Evolutionary conservation across 2,797 vertebrate species (phyloP).

Genomic region (Hozukius guyotensis): DNA sequence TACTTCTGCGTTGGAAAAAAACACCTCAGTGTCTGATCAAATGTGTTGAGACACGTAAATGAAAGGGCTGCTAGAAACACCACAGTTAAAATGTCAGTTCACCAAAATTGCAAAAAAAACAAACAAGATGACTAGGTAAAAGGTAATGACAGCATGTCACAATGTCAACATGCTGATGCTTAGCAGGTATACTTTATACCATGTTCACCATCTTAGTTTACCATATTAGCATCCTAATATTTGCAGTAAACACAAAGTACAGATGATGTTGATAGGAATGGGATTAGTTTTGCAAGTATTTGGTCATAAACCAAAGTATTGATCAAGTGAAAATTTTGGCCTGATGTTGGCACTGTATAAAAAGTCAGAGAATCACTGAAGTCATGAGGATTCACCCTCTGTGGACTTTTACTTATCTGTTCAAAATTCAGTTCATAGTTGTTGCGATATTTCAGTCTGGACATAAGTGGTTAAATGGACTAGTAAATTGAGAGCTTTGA

Average conservation of each 20-base stretch:
- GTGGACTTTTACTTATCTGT: no score
- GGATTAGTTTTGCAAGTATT: not conserved
- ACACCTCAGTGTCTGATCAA: not conserved
- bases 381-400: no score
- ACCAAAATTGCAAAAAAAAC: not conserved
- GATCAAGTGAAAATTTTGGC: not conserved
- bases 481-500: not conserved
- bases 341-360: no score
- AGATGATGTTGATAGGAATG: not conserved
- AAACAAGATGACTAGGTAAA: not conserved
- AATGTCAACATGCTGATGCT: not conserved
- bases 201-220: not conserved
- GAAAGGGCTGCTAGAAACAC: not conserved
- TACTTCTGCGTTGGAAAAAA: not conserved
- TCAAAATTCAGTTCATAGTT: no score
- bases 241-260: not conserved
- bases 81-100: not conserved
- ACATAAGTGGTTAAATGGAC: not conserved
- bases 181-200: not conserved
- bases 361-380: no score
- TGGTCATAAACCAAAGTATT: not conserved
- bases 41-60: slow-evolving; percentile 5
- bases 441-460: no score
- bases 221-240: not conserved
- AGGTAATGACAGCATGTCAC: not conserved